Percentiles rank a stretch among this genome's conserved stretches.
Conservation (phyloP, 2,797 vertebrate species). For the Acrossocheilus fasciatus region DNA sequence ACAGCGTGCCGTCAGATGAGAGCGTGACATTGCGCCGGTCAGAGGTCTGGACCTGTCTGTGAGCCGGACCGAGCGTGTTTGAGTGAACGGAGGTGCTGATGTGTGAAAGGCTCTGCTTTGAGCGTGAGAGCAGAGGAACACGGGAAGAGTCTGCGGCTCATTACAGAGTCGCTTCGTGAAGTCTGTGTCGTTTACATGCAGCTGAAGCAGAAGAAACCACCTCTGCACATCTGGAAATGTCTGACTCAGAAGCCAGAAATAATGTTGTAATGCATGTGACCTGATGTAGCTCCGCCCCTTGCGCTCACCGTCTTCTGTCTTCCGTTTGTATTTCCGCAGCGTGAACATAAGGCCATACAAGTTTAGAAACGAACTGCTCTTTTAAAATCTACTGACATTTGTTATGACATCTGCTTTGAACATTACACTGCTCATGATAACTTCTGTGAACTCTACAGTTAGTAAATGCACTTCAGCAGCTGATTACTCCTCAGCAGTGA, state of each 20-base stretch:
- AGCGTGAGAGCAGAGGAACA: no score
- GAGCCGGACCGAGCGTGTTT: neutral
- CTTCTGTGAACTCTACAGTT: neutral
- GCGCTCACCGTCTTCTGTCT: no score
- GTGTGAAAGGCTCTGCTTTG: neutral
- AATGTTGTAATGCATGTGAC: neutral
- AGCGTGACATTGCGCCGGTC: constrained; percentile 39
- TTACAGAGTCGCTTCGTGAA: neutral
- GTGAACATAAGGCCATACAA: no score
- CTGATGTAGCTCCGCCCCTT: no score
- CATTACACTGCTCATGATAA: neutral
- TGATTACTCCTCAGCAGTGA: neutral
- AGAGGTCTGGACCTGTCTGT: constrained; percentile 7
- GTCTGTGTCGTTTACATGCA: neutral
- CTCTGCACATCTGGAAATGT: neutral
- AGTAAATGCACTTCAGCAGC: neutral
- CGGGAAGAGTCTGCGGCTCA: neutral
- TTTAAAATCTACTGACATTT: no score
- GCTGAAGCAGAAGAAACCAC: neutral
- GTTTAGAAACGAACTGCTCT: no score
- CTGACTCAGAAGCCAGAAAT: neutral
- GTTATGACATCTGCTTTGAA: neutral
- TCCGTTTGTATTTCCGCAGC: no score
- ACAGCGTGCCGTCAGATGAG: constrained; percentile 62
- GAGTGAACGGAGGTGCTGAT: neutral